Evolutionary conservation across 1,140 invertebrate genomes (phyloP), one percentile per base, ranked within the genome.

Genomic region (Doryteuthis pealeii): DNA sequence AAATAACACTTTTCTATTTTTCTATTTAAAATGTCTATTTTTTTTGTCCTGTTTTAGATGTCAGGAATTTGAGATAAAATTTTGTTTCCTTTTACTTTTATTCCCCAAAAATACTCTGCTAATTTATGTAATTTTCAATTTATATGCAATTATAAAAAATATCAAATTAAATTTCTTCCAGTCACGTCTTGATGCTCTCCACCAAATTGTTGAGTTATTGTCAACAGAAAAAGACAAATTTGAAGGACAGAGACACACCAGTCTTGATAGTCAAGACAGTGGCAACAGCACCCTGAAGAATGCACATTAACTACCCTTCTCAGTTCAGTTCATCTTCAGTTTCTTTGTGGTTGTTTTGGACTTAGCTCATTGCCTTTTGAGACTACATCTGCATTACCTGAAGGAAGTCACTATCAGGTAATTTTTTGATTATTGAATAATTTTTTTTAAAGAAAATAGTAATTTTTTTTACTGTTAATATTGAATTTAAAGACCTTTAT

Each of bases 331-430:
- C 89, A 91, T 77, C 88, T 91, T 45, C 90, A 91, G 82, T 83
- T 92, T 2, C 81, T 92, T 35, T 88, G 89, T 72, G 91, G 91
- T 18, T 91, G 90, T 83, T 92, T 92, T 83, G 90, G 90, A 30
- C 85, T 92, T 31, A 88, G 88, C 70, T 85, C 87, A 70, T 80
- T 89, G 12, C 83, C 86, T 73, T 73, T 78, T 67, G 81, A 80
- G 66, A 54, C 31, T 8, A 35, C 33, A 30, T 67, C 71, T 73
- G 68, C 75, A 54, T 62, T 73, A 35, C 68, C 79, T 40, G 84
- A 85, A 67, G 78, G 86, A 1, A 81, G 81, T 72, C 85, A 87
- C 71, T 87, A 87, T 77, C 84, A 85, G 82, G 86, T 84, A 74
- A 40, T 3, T 40, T n/a, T 40, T 40, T 40, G 35, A 40, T 40